Conservation (phyloP, 2,888 invertebrate genomes). For the Nomada flava region DNA sequence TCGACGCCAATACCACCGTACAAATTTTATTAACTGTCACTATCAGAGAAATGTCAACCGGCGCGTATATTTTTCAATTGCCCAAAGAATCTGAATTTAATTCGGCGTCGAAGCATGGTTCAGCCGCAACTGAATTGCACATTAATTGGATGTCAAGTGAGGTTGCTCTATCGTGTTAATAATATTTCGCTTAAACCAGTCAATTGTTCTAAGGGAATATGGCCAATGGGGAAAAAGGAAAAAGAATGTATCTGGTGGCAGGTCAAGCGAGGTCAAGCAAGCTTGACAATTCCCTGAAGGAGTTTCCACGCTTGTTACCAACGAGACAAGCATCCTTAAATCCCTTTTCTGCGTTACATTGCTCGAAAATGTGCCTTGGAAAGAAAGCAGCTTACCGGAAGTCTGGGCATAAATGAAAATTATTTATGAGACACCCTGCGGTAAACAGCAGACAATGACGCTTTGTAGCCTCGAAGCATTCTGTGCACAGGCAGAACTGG, state of each 20-base stretch:
- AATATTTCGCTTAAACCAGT: constrained; percentile 14
- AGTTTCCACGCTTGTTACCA: neutral
- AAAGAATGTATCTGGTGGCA: neutral
- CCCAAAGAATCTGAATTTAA: neutral
- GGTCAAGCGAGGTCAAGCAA: constrained; percentile 5
- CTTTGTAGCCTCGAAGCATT: constrained; percentile 7
- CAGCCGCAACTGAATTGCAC: neutral
- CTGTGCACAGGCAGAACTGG: too few species aligned
- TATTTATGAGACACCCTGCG: constrained; percentile 3
- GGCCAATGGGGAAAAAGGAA: constrained; percentile 17
- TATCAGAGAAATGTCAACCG: too few species aligned
- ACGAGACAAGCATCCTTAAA: constrained; percentile 15
- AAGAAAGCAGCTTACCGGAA: constrained; percentile 40
- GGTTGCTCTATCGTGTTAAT: constrained; percentile 11
- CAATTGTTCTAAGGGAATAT: neutral
- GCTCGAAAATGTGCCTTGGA: constrained; percentile 10
- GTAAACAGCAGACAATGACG: constrained; percentile 1
- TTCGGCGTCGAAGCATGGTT: neutral
- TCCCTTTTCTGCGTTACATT: constrained; percentile 23
- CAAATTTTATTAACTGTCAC: too few species aligned
- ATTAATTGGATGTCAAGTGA: constrained; percentile 9
- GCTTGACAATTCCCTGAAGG: constrained; percentile 2
- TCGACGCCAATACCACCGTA: too few species aligned
- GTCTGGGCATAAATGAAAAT: constrained; percentile 27
- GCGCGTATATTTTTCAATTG: too few species aligned